Evolutionary conservation across 2,113 vertebrate genomes (phyloP), one percentile per base, ranked within the genome.

Genomic region (Pluvianellus socialis): DNA sequence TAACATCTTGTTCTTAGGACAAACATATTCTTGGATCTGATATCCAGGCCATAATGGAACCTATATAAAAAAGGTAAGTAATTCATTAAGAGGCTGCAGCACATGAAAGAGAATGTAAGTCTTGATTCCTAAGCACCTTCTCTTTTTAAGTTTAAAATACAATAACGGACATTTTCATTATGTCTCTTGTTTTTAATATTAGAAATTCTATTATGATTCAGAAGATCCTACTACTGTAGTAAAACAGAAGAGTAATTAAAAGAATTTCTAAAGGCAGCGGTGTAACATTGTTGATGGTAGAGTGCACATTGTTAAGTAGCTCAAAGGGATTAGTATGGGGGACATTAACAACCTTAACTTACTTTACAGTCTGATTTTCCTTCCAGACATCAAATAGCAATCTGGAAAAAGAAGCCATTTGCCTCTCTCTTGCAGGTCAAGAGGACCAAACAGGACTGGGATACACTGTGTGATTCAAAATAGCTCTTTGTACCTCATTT

Each of bases 151-250:
- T 95, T 96, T 91, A 86, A 65, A 98, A 84, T 79, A 93, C 61
- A 96, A 93, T 81, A 96, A 83, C 58, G 56, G 32, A 90, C 83
- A 89, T 92, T 98, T 96, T 95, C 86, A 94, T 96, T 92, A 80
- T 91, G 86, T 88, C n/a, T 94, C 82, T 96, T 93, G 71, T 21
- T 96, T 96, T 98, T 94, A 98, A 92, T 96, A 96, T 94, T 82
- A 94, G 86, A 95, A 90, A 96, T 97, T 97, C 91, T 95, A 93
- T 96, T 96, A 95, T 80, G 66, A 81, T 80, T 94, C 79, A 91
- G 95, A 96, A 95, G 27, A 88, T 92, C 86, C 96, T 95, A 97
- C 96, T 96, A 97, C 81, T 12, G 18, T 79, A 95, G 92, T 58
- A 97, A 97, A 97, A 94, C 56, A 66, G 92, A 85, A 94, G 40